These are phyloP conservation scores for Chymomyza fuscimana DNA, from an alignment of 2,888 invertebrate species.

Conservation along the genomic window DNA sequence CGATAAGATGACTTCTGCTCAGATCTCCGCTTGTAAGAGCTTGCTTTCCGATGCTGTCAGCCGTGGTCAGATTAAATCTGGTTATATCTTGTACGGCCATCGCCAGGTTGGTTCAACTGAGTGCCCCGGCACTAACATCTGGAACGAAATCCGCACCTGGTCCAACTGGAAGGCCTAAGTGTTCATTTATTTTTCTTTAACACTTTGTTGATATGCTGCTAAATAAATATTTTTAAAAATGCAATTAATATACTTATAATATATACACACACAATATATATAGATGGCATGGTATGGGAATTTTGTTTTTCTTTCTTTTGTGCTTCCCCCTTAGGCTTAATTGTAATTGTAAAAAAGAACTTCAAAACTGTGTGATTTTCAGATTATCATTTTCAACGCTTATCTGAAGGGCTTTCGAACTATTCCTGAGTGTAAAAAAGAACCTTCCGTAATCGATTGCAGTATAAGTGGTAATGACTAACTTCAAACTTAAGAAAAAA, in stretches of 20 bases:
- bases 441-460: neutral
- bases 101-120: constrained; percentile 74
- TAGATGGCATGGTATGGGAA: neutral
- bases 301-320: neutral
- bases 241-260: constrained; percentile 19
- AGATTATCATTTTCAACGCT: neutral
- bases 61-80: constrained; percentile 62
- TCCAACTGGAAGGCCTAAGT: constrained; percentile 71
- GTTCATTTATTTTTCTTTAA: neutral
- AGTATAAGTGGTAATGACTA: neutral
- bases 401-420: neutral
- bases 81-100: constrained; percentile 73
- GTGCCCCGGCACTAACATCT: constrained; percentile 75
- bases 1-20: constrained; percentile 54
- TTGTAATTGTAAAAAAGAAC: neutral
- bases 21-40: constrained; percentile 62
- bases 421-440: neutral
- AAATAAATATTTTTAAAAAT: constrained; percentile 16
- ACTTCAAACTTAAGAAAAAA: no score
- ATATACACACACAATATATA: constrained; percentile 33
- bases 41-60: constrained; percentile 64
- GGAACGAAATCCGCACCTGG: constrained; percentile 74
- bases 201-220: neutral
- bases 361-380: neutral
- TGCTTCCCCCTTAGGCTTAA: constrained; percentile 15